phyloP scores from a whole-genome alignment of 1,140 invertebrate genomes.

The Nilaparvata lugens region DNA sequence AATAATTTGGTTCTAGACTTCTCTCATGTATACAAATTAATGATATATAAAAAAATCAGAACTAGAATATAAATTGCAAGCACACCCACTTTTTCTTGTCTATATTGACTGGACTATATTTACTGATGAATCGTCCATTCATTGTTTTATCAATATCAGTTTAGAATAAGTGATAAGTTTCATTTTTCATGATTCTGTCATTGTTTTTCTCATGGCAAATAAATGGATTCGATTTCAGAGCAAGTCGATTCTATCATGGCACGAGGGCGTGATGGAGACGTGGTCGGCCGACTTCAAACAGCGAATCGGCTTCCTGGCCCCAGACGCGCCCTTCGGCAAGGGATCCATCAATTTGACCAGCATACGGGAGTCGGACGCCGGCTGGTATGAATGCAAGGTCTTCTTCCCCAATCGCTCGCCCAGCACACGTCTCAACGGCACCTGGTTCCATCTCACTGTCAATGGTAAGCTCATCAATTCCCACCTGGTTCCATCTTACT shows the following conservation, averaged over 20 bases:
- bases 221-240: slow-evolving; percentile 56
- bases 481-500: slow-evolving; percentile 75
- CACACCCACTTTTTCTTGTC: no score
- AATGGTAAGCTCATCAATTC: slow-evolving; percentile 75
- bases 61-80: no score
- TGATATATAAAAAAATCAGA: no score
- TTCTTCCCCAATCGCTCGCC: slow-evolving; percentile 81
- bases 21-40: no score
- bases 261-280: slow-evolving; percentile 58
- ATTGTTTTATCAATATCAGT: no score
- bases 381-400: slow-evolving; percentile 85
- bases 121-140: no score
- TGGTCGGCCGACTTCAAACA: slow-evolving; percentile 62
- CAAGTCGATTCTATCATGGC: slow-evolving; percentile 66
- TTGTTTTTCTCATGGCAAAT: neutral
- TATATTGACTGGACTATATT: no score
- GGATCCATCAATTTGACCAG: slow-evolving; percentile 84
- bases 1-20: no score
- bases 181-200: no score
- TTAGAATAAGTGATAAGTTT: no score
- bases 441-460: slow-evolving; percentile 77
- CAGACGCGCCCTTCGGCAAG: slow-evolving; percentile 46
- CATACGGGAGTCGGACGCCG: slow-evolving; percentile 78
- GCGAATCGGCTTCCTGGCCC: slow-evolving; percentile 47
- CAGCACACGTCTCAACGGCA: slow-evolving; percentile 72